These are phyloP conservation scores for Gymnothorax javanicus DNA, from an alignment of 2,797 vertebrate genomes.

Conservation along the genomic window DNA sequence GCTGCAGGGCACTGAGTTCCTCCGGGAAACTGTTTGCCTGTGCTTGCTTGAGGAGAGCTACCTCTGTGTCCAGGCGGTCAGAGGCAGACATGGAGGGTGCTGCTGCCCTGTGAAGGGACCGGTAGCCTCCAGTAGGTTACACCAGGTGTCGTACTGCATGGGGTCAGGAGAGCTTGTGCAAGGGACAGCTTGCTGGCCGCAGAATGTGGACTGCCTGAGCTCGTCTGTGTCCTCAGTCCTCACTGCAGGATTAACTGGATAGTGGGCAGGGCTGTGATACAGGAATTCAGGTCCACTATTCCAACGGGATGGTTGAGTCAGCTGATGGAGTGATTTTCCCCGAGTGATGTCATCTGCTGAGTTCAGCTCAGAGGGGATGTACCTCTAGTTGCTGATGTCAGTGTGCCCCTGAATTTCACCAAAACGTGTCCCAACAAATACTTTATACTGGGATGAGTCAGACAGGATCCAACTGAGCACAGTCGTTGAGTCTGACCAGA, in stretches of 20 bases:
- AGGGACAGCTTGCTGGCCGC: not conserved
- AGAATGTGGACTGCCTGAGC: not conserved
- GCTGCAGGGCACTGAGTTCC: not conserved
- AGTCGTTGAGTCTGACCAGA: slow-evolving; percentile 33
- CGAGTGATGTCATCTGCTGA: slow-evolving; percentile 35
- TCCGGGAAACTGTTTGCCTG: not conserved
- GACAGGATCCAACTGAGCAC: not conserved
- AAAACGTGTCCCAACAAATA: slow-evolving; percentile 5
- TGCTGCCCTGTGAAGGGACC: not conserved
- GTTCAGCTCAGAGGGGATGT: slow-evolving; percentile 14
- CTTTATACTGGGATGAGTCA: not conserved
- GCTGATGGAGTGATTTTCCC: not conserved
- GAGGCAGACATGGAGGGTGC: not conserved
- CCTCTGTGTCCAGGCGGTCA: not conserved
- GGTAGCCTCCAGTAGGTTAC: not conserved
- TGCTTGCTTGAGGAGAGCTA: not conserved
- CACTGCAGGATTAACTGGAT: not conserved
- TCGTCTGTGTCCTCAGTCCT: not conserved
- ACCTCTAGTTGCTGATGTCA: slow-evolving; percentile 8
- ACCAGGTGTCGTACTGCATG: not conserved
- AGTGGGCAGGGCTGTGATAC: not conserved
- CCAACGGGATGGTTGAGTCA: not conserved
- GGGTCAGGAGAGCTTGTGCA: not conserved
- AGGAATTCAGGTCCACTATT: slow-evolving; percentile 14
- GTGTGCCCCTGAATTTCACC: slow-evolving; percentile 23